Conservation (phyloP, 1,140 invertebrate genomes). For the Bemisia tabaci region DNA sequence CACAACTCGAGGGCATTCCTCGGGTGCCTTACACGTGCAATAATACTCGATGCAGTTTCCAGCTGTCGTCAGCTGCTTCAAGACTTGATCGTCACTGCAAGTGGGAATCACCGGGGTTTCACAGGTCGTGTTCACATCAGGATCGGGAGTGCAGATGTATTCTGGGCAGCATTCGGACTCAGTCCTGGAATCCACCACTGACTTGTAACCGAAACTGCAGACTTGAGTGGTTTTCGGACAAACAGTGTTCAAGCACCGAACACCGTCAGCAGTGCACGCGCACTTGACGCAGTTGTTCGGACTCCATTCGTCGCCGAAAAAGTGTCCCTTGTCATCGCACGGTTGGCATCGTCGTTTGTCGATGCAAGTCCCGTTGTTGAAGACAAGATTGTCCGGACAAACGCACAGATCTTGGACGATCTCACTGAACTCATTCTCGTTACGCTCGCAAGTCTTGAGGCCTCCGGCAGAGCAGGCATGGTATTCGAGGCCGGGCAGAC, state of each 20-base stretch:
- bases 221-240: conserved; percentile 43
- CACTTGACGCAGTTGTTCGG: conserved; percentile 63
- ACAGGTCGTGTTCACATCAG: conserved; percentile 9
- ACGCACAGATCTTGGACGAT: not conserved
- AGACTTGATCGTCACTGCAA: conserved; percentile 6
- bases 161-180: conserved; percentile 49
- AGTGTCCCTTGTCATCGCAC: conserved; percentile 50
- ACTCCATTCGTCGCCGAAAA: conserved; percentile 38
- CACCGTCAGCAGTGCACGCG: conserved; percentile 38
- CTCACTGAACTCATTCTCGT: conserved; percentile 22
- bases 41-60: conserved; percentile 37
- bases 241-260: conserved; percentile 40
- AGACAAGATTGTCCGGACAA: conserved; percentile 30
- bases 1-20: conserved; percentile 42
- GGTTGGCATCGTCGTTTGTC: conserved; percentile 41
- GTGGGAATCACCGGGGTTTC: conserved; percentile 4
- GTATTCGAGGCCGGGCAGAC: conserved; percentile 42
- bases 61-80: conserved; percentile 6
- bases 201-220: conserved; percentile 38
- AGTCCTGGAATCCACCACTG: conserved; percentile 37
- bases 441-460: conserved; percentile 53
- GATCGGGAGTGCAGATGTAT: conserved; percentile 39
- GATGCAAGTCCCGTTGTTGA: conserved; percentile 43
- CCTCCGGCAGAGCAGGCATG: conserved; percentile 49
- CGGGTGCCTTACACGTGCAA: conserved; percentile 54